Evolutionary conservation across 35 echinoderm and acorn worm genomes (phyloP).

Genomic region (Lytechinus variegatus): DNA sequence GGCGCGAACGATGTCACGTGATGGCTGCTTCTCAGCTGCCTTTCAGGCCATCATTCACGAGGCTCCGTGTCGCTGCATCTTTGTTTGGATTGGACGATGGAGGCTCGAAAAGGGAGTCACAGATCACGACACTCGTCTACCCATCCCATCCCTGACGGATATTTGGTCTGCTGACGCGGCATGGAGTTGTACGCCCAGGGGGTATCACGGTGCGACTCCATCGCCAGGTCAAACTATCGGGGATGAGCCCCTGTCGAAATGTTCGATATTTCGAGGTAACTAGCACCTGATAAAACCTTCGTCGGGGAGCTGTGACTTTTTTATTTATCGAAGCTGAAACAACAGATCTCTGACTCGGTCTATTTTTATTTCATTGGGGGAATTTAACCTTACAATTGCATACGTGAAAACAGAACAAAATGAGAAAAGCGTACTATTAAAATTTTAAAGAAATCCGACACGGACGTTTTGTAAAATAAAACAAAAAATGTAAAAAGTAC

Average conservation of each 20-base stretch:
- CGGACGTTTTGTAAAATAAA: too few relatives aligned
- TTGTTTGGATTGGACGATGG: background rate
- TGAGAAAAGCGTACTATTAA: too few relatives aligned
- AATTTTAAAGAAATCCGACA: too few relatives aligned
- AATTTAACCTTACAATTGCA: too few relatives aligned
- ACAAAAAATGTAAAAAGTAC: too few relatives aligned
- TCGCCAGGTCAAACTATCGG: background rate
- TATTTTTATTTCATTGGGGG: too few relatives aligned
- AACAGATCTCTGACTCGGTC: background rate
- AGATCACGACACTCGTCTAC: background rate
- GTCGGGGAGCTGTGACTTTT: background rate
- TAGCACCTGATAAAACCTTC: background rate
- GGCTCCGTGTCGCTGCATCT: background rate
- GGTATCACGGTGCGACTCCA: background rate
- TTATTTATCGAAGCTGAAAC: background rate
- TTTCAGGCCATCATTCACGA: background rate
- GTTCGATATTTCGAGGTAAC: conserved; percentile 3
- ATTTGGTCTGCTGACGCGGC: background rate
- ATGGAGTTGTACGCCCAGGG: background rate
- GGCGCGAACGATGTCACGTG: background rate
- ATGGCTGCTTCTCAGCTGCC: background rate
- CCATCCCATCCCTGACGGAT: background rate
- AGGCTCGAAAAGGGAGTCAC: background rate
- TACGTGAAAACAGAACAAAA: too few relatives aligned
- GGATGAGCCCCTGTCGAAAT: background rate